These are phyloP conservation scores for Hypomecis punctinalis DNA, from an alignment of 2,888 invertebrate genomes.

Conservation along the genomic window DNA sequence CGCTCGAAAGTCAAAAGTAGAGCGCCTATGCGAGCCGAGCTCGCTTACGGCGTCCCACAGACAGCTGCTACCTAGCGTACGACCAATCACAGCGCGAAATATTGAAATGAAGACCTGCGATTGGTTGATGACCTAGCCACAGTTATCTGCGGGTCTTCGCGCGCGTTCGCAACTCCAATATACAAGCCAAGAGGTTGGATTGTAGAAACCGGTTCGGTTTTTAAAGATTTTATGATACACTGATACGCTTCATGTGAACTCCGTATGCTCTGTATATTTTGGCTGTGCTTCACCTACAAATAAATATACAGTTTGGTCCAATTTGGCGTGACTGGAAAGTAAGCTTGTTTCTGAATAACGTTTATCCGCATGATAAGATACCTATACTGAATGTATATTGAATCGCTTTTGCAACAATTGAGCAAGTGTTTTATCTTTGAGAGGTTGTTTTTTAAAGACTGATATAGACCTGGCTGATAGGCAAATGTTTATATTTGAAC, in stretches of 20 bases:
- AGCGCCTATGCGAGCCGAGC: too few species aligned
- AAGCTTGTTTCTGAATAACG: conserved; percentile 15
- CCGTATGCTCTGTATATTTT: conserved; percentile 67
- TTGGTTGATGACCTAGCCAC: too few species aligned
- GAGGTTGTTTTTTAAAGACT: conserved; percentile 15
- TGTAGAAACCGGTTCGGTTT: neutral
- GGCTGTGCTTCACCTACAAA: conserved; percentile 55
- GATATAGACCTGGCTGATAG: neutral
- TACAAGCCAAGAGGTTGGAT: too few species aligned
- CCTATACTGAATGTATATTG: conserved; percentile 4
- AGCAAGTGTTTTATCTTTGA: neutral
- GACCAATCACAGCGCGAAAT: too few species aligned
- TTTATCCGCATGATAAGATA: conserved; percentile 1
- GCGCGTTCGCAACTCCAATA: too few species aligned
- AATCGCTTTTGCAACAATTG: conserved; percentile 9
- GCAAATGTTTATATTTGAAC: neutral
- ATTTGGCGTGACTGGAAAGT: conserved; percentile 42
- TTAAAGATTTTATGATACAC: conserved; percentile 4
- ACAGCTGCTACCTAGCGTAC: too few species aligned
- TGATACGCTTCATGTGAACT: conserved; percentile 1
- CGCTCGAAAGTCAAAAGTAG: too few species aligned
- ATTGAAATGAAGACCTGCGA: too few species aligned
- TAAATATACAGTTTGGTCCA: conserved; percentile 49
- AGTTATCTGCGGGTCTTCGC: too few species aligned
- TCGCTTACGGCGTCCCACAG: too few species aligned